Evolutionary conservation across 2,888 invertebrate genomes (phyloP).

Genomic region (Leptinotarsa haldemani): DNA sequence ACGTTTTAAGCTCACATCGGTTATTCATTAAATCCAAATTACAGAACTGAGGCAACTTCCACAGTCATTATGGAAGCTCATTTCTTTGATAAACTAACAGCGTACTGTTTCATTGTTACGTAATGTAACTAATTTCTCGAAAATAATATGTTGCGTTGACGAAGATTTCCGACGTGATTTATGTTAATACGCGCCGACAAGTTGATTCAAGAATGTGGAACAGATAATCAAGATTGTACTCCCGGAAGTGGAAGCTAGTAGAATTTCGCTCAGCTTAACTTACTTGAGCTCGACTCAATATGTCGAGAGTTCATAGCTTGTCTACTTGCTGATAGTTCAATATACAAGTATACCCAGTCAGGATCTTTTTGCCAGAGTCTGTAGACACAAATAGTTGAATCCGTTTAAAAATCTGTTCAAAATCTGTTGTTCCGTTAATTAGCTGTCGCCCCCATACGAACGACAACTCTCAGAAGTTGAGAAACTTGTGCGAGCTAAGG

Average conservation of each 20-base stretch:
- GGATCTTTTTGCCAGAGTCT: too few relatives aligned
- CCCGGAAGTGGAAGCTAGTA: neutral
- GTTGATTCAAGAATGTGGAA: neutral
- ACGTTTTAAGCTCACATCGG: conserved; percentile 14
- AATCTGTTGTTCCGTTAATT: too few relatives aligned
- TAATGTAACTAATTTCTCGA: conserved; percentile 25
- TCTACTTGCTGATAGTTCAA: too few relatives aligned
- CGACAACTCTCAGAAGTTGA: too few relatives aligned
- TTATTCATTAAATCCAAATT: conserved; percentile 29
- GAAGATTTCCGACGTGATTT: conserved; percentile 11
- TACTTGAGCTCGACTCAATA: neutral
- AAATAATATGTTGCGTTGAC: conserved; percentile 24
- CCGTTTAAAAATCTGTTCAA: too few relatives aligned
- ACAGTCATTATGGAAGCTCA: conserved; percentile 18
- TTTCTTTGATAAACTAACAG: conserved; percentile 18
- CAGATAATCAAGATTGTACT: neutral
- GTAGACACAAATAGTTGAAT: too few relatives aligned
- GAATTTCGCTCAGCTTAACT: neutral
- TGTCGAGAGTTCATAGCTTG: too few relatives aligned
- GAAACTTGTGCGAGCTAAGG: too few relatives aligned
- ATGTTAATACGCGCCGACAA: neutral
- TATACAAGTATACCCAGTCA: too few relatives aligned
- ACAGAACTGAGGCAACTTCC: conserved; percentile 22
- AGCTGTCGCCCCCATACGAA: too few relatives aligned
- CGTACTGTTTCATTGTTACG: conserved; percentile 23